phyloP scores from a whole-genome alignment of 2,888 invertebrate species.

The Oligia latruncula region DNA sequence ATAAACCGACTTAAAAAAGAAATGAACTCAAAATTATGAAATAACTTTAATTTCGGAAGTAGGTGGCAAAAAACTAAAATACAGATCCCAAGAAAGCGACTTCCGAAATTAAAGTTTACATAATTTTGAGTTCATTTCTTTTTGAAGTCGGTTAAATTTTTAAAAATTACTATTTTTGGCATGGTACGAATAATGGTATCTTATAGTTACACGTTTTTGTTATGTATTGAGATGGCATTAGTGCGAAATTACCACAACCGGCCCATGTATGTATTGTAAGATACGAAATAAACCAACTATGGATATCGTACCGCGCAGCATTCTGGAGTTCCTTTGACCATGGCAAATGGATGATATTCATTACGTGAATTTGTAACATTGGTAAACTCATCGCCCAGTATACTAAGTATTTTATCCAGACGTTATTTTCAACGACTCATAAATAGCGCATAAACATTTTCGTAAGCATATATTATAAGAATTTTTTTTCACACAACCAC shows the following conservation, averaged over 20 bases:
- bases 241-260: slow-evolving; percentile 7
- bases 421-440: background rate
- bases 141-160: too few species aligned
- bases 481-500: background rate
- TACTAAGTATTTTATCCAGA: background rate
- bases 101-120: too few species aligned
- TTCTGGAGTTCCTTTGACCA: too few species aligned
- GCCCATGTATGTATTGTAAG: background rate
- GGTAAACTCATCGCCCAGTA: background rate
- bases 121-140: too few species aligned
- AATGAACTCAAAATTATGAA: too few species aligned
- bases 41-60: too few species aligned
- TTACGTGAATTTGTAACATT: background rate
- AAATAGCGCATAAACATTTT: background rate
- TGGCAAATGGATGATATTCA: background rate
- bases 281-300: background rate
- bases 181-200: background rate
- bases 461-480: background rate
- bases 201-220: background rate
- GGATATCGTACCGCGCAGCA: background rate
- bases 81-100: too few species aligned
- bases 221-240: slow-evolving; percentile 3
- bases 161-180: too few species aligned
- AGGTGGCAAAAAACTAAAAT: too few species aligned
- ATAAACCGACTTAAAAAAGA: too few species aligned